Percentiles rank a stretch among this genome's conserved stretches.
Evolutionary conservation across 2,888 invertebrate genomes (phyloP).

Genomic region (Charanyca ferruginea): DNA sequence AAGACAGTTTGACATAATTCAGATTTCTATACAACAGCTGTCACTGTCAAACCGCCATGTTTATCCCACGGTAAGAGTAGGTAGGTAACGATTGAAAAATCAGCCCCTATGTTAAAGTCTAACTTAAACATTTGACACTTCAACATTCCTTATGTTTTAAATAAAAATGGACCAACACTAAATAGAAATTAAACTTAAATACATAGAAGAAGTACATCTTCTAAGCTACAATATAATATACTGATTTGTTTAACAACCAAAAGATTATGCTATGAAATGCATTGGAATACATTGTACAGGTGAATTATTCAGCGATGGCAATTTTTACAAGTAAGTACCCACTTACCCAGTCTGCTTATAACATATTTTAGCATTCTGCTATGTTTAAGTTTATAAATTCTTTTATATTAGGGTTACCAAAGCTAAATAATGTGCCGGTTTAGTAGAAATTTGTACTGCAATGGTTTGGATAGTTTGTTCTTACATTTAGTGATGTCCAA

Average conservation of each 20-base stretch:
- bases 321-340: neutral
- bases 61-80: neutral
- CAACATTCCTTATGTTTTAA: constrained; percentile 71
- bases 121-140: constrained; percentile 72
- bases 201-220: constrained; percentile 54
- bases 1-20: neutral
- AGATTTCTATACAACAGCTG: neutral
- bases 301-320: constrained; percentile 43
- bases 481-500: constrained; percentile 48
- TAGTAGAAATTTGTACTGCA: constrained; percentile 62
- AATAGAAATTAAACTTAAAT: constrained; percentile 65
- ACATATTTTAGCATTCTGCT: too few species aligned
- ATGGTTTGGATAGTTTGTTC: constrained; percentile 65
- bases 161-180: constrained; percentile 81
- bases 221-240: constrained; percentile 54
- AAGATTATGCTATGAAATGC: constrained; percentile 65
- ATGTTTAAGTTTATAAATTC: neutral
- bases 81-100: neutral
- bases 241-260: constrained; percentile 61
- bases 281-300: constrained; percentile 50
- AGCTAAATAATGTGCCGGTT: constrained; percentile 40
- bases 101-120: constrained; percentile 65
- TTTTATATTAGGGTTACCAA: constrained; percentile 27
- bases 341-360: constrained; percentile 12
- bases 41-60: neutral